Evolutionary conservation across 2,113 vertebrate genomes (phyloP).

Genomic region (Cinclus cinclus): DNA sequence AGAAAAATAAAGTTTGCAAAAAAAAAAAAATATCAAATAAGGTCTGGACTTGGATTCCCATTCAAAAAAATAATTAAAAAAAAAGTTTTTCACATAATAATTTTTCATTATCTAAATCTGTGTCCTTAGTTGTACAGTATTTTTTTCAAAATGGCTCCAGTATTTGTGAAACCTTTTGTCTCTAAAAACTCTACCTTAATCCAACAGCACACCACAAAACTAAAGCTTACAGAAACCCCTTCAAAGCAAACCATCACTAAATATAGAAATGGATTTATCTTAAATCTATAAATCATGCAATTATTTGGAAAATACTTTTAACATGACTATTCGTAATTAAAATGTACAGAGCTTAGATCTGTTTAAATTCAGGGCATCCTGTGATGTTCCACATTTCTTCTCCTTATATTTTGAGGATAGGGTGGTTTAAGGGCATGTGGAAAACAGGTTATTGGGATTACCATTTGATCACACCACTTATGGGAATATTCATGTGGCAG

Average conservation of each 20-base stretch:
- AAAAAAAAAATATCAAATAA: neutral
- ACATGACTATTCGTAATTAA: conserved; percentile 33
- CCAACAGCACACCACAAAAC: neutral
- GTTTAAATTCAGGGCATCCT: conserved; percentile 13
- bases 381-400: neutral
- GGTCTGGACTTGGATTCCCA: neutral
- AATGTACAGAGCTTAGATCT: conserved; percentile 19
- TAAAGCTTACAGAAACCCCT: neutral
- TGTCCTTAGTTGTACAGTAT: neutral
- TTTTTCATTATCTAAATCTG: neutral
- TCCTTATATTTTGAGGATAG: neutral
- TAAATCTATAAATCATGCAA: conserved; percentile 22
- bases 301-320: conserved; percentile 59
- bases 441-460: neutral
- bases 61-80: no score
- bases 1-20: neutral
- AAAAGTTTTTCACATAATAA: neutral
- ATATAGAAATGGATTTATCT: conserved; percentile 29
- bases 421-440: neutral
- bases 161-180: neutral
- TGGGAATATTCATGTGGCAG: neutral
- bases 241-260: conserved; percentile 16
- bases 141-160: neutral
- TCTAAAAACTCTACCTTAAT: neutral
- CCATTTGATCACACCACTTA: neutral